Base-by-base conservation (phyloP, 2,113 vertebrate genomes). In the Caretta caretta region DNA sequence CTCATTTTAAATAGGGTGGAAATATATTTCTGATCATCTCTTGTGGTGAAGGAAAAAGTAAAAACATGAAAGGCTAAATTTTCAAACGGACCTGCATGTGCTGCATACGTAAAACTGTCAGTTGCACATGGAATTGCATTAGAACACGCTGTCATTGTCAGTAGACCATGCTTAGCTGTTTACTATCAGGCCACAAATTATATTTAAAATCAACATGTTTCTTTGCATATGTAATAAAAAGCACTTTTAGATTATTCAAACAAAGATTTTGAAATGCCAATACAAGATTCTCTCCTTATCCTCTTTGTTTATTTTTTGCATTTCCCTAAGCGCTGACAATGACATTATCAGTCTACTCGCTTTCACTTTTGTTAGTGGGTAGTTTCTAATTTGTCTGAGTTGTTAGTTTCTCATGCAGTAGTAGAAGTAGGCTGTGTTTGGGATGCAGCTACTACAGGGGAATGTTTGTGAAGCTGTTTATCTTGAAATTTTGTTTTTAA, bases 381-480 rank as follows among this genome's bases (percentile, higher is more conserved):
- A 93, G 16, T 49, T 95, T 96, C 89, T 88, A 94, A 75, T 78
- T 57, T 88, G 62, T 88, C 87, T 75, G 90, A 91, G 83, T 20
- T 42, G n/a, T 75, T 75, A 24, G 72, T 42, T 42, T 24, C 42
- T 29, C 13, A 78, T 1, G 1, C 79, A 81, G 86, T 94, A 93
- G 42, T n/a, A 94, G 87, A 97, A 92, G 42, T 46, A 48, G 42
- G 22, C 93, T 90, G 56, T 92, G 92, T 78, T 76, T 48, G 24
- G 46, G 13, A 27, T 48, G 75, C 46, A 96, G 89, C 95, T 94
- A 72, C 92, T 85, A 29, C 79, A 96, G 53, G 2, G 35, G 94
- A 95, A 95, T 96, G 84, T 80, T 94, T 95, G 50, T 87, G 88
- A 97, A 97, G 90, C 53, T 87, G 83, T 96, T 97, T 97, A 95